A percentile compares a stretch with the other conserved stretches of the same genome.
These are phyloP conservation scores for Galeopterus variegatus DNA, from an alignment of 2,113 vertebrate genomes.

Conservation along the genomic window DNA sequence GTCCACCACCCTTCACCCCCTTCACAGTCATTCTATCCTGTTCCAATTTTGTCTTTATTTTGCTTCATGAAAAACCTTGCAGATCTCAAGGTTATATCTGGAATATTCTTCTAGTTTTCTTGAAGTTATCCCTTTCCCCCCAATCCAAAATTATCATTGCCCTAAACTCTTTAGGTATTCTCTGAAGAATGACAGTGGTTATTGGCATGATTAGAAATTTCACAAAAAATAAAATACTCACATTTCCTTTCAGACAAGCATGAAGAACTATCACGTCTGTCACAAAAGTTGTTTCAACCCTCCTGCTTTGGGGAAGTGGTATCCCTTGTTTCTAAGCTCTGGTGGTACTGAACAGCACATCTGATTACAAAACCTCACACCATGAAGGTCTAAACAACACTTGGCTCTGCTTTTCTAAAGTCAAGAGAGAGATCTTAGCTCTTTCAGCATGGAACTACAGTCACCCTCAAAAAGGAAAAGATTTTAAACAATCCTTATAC, in stretches of 20 bases:
- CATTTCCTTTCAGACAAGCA: neutral
- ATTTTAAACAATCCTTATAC: constrained; percentile 52
- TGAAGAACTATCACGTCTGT: neutral
- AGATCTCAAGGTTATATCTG: neutral
- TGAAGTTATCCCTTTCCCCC: neutral
- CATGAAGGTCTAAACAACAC: neutral
- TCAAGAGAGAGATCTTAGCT: constrained; percentile 46
- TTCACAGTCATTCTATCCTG: neutral
- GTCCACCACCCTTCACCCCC: neutral
- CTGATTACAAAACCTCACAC: neutral
- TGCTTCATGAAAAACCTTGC: neutral
- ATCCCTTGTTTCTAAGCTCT: neutral
- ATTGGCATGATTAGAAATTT: constrained; percentile 44
- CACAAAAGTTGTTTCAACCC: constrained; percentile 10
- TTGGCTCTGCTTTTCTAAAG: neutral
- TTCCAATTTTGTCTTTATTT: constrained; percentile 12
- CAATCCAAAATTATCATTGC: neutral
- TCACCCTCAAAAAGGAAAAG: constrained; percentile 17
- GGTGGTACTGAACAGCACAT: neutral
- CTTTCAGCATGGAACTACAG: constrained; percentile 32
- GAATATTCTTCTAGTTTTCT: neutral
- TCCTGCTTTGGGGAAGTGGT: neutral
- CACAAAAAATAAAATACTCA: constrained; percentile 12
- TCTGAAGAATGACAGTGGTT: neutral
- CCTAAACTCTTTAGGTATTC: neutral